A percentile compares a stretch with the other conserved stretches of the same genome.
phyloP scores from a whole-genome alignment of 2,113 vertebrate genomes.

The Cyanistes caeruleus region DNA sequence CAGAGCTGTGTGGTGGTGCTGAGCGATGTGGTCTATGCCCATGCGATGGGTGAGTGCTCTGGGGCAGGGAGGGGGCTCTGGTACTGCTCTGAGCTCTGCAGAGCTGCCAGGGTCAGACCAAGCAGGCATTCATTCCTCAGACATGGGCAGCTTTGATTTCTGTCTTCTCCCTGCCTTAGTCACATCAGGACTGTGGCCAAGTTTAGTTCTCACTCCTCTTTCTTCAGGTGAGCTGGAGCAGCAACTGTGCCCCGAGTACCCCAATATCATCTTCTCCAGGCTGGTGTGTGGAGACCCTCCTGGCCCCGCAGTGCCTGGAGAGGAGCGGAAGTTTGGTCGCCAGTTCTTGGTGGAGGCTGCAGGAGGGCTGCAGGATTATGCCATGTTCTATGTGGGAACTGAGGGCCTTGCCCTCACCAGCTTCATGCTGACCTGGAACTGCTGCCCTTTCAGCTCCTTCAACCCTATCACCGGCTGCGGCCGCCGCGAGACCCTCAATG shows the following conservation, averaged over 20 bases:
- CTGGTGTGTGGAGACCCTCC: conserved; percentile 64
- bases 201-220: not conserved
- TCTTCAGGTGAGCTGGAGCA: conserved; percentile 73
- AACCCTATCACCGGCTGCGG: conserved; percentile 77
- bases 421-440: conserved; percentile 94
- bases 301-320: accelerated
- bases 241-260: conserved; percentile 74
- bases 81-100: not conserved
- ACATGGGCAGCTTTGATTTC: not conserved
- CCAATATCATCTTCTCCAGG: conserved; percentile 77
- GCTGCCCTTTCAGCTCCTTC: conserved; percentile 85
- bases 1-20: conserved; percentile 80
- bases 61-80: not conserved
- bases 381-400: conserved; percentile 87
- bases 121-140: too few relatives aligned
- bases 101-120: not conserved
- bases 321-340: conserved; percentile 80
- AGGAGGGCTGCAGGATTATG: conserved; percentile 75
- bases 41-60: conserved; percentile 71
- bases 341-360: conserved; percentile 68
- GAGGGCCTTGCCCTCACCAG: conserved; percentile 84
- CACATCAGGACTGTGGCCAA: accelerated
- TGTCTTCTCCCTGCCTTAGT: not conserved
- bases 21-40: conserved; percentile 83
- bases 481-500: conserved; percentile 76